A percentile compares a stretch with the other conserved stretches of the same genome.
These are phyloP conservation scores for Metopolophium dirhodum DNA, from an alignment of 1,140 invertebrate genomes.

Conservation along the genomic window DNA sequence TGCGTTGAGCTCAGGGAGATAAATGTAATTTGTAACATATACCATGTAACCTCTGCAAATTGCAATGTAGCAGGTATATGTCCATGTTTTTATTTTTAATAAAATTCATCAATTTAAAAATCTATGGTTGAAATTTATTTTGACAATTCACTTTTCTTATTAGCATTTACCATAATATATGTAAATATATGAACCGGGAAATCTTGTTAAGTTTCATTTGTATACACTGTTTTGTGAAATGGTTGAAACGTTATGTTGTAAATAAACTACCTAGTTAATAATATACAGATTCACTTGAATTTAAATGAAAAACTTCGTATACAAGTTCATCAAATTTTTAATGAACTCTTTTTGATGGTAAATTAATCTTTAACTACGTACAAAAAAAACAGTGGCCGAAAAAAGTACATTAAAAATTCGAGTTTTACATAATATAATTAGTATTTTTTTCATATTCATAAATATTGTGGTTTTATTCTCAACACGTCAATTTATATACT, in stretches of 20 bases:
- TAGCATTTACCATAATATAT: slow-evolving; percentile 28
- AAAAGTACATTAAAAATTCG: not conserved
- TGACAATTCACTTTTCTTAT: slow-evolving; percentile 2
- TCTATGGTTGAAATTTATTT: not conserved
- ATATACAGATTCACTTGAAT: not conserved
- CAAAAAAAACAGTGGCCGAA: not conserved
- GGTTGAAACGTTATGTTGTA: not conserved
- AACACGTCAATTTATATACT: not conserved
- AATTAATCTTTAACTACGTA: not conserved
- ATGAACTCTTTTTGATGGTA: not conserved
- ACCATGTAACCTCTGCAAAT: not conserved
- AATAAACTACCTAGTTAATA: slow-evolving; percentile 2
- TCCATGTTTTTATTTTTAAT: not conserved
- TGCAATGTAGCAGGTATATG: not conserved
- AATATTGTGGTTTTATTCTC: not conserved
- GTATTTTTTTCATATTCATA: not conserved
- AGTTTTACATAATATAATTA: slow-evolving; percentile 19
- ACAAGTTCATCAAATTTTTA: slow-evolving; percentile 10
- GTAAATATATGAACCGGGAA: not conserved
- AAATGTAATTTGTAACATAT: not conserved
- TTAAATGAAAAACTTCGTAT: not conserved
- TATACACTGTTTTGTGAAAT: not conserved
- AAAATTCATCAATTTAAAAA: not conserved
- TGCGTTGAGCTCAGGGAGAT: not conserved
- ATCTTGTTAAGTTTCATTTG: slow-evolving; percentile 5